Percentiles rank a stretch among this genome's conserved stretches.
phyloP scores from a whole-genome alignment of 2,888 invertebrate species.

The Dermolepida albohirtum region DNA sequence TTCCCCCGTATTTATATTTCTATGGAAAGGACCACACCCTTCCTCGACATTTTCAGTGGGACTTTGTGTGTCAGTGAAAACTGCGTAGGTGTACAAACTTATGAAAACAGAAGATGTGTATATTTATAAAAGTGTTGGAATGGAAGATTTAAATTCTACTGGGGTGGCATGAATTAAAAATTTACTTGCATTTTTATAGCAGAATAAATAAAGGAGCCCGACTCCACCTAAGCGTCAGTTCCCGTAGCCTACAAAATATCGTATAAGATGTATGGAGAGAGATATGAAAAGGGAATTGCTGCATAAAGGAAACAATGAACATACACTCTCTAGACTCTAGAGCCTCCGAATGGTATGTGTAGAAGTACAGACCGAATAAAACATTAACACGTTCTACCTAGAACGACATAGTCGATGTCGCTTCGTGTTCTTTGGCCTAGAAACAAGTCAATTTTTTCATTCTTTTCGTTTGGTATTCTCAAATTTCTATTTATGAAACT shows the following conservation, averaged over 20 bases:
- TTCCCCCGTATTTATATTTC: no score
- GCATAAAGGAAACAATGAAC: slow-evolving; percentile 62
- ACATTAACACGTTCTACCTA: slow-evolving; percentile 46
- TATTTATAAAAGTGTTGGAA: neutral
- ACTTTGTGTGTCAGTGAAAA: neutral
- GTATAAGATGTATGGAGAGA: slow-evolving; percentile 61
- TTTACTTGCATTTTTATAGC: slow-evolving; percentile 58
- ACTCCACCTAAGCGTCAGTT: slow-evolving; percentile 58
- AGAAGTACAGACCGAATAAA: slow-evolving; percentile 43
- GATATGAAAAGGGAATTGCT: slow-evolving; percentile 64
- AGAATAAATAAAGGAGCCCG: slow-evolving; percentile 60
- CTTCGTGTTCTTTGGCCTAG: slow-evolving; percentile 43
- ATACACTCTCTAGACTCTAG: slow-evolving; percentile 46
- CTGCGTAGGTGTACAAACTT: neutral
- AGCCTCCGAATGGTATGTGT: neutral
- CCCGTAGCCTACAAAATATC: slow-evolving; percentile 59
- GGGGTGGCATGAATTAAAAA: slow-evolving; percentile 53
- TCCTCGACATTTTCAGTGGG: no score
- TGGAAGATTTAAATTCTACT: slow-evolving; percentile 20
- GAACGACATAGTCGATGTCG: slow-evolving; percentile 36
- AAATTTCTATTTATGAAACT: no score
- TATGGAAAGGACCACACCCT: no score
- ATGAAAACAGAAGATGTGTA: slow-evolving; percentile 6
- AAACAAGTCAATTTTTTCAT: slow-evolving; percentile 10
- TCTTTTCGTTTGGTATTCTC: no score